Evolutionary conservation across 2,888 invertebrate species (phyloP).

Genomic region (Rhagonycha fulva): DNA sequence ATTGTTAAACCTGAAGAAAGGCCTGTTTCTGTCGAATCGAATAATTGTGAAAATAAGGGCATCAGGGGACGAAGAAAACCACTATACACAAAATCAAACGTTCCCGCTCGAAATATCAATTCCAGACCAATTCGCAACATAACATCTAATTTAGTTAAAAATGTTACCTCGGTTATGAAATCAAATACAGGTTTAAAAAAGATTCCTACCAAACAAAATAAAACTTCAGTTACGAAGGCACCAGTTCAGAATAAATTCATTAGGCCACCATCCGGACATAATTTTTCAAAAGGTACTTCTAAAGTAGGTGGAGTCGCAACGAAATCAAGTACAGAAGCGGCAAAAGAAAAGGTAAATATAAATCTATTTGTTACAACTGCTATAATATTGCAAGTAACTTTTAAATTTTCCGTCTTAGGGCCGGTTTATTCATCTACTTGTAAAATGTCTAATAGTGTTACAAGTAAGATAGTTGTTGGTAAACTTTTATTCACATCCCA

Average conservation of each 20-base stretch:
- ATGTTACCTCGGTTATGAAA: conserved; percentile 44
- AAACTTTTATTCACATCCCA: too few relatives aligned
- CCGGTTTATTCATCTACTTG: too few relatives aligned
- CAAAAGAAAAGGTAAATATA: conserved; percentile 1
- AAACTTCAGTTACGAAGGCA: not conserved
- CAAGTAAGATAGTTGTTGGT: too few relatives aligned
- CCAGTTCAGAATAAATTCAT: conserved; percentile 15
- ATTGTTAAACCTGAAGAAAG: conserved; percentile 64
- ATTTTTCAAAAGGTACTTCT: not conserved
- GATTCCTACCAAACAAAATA: conserved; percentile 20
- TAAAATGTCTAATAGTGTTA: too few relatives aligned
- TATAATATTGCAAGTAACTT: not conserved
- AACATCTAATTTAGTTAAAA: conserved; percentile 50
- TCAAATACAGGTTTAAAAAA: conserved; percentile 26
- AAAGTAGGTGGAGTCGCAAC: not conserved
- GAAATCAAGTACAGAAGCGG: not conserved
- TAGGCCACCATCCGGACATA: conserved; percentile 27
- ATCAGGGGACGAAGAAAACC: conserved; percentile 69
- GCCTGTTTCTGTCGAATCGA: conserved; percentile 30
- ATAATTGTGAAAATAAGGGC: conserved; percentile 42
- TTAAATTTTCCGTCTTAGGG: too few relatives aligned
- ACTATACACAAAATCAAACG: conserved; percentile 58
- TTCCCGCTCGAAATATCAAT: conserved; percentile 24
- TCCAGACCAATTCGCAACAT: conserved; percentile 45
- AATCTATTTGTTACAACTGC: not conserved